Evolutionary conservation across 1,140 invertebrate species (phyloP).

Genomic region (Eumaeus atala): DNA sequence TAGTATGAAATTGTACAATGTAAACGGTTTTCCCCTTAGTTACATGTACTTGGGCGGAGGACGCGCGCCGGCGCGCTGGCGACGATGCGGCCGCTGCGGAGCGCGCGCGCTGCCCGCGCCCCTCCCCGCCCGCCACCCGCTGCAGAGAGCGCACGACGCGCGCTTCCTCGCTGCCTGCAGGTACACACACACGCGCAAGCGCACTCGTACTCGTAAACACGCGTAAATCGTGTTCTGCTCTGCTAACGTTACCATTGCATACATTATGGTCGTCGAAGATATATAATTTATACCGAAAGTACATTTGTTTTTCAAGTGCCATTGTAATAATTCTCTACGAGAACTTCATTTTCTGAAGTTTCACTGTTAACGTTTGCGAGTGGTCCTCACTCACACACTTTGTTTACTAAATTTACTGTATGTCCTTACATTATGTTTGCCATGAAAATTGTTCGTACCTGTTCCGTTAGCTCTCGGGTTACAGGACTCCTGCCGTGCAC

Average conservation of each 20-base stretch:
- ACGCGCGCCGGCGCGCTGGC: constrained; percentile 32
- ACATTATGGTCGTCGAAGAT: background rate
- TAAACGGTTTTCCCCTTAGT: too few relatives aligned
- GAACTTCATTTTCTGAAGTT: background rate
- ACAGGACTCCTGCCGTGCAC: too few relatives aligned
- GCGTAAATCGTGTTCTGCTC: background rate
- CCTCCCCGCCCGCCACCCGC: constrained; percentile 32
- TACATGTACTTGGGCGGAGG: constrained; percentile 60
- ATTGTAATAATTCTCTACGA: background rate
- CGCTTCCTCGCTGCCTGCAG: constrained; percentile 46
- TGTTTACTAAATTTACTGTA: too few relatives aligned
- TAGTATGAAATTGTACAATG: too few relatives aligned
- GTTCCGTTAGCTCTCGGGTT: too few relatives aligned
- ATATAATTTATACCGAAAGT: too few relatives aligned
- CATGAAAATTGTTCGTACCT: too few relatives aligned
- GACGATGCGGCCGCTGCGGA: constrained; percentile 51
- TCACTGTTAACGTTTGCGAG: background rate
- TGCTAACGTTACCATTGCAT: background rate
- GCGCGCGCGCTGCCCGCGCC: constrained; percentile 38
- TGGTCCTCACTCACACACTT: too few relatives aligned
- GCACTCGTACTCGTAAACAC: background rate
- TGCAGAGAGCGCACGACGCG: constrained; percentile 44
- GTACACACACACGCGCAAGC: constrained; percentile 20
- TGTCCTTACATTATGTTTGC: too few relatives aligned
- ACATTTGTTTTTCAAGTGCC: background rate